Evolutionary conservation across 2,888 invertebrate genomes (phyloP), one percentile per base, ranked within the genome.

Genomic region (Habrosyne pyritoides): DNA sequence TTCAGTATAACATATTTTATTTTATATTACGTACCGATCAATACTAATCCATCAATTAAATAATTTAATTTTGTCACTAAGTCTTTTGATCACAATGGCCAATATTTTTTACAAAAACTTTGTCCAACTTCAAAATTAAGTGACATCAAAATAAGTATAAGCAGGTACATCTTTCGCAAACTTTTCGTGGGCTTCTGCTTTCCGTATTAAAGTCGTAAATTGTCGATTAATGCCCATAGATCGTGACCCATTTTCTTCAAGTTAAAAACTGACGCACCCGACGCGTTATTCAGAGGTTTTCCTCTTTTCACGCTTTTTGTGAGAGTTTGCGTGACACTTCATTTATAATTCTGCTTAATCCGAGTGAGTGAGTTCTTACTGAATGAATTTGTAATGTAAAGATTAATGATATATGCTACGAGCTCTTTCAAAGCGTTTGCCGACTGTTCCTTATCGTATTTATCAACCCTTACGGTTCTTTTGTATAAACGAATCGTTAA

Each of bases 341-440:
- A 91, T 91, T 91, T 91, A 91, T 91, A 90, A 90, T 90, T 89
- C 87, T 78, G 85, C 87, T 87, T 90, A 91, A 89, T 88, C 86
- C 89, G 76, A 88, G 86, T 85, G 88, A 89, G 87, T 88, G 89
- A 91, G 89, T 88, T 89, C 87, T 86, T 90, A 87, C 89, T 80
- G 85, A 88, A 87, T 89, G 90, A 91, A 91, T 89, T 88, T 89
- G 86, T 91, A 86, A 91, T 90, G 89, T 87, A 80, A 88, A 89
- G 90, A 91, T 91, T 90, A 89, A 91, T 89, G 88, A 83, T 84
- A 81, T 79, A 81, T 77, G 75, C 75, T 75, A 76, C 70, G 73
- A 77, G 79, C 79, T 76, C 81, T 80, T 81, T 84, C 78, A 82
- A 84, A 82, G 76, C 75, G 63, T 73, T 74, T 68, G 74, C 69